Evolutionary conservation across 2,113 vertebrate species (phyloP).

Genomic region (Phaethon lepturus): DNA sequence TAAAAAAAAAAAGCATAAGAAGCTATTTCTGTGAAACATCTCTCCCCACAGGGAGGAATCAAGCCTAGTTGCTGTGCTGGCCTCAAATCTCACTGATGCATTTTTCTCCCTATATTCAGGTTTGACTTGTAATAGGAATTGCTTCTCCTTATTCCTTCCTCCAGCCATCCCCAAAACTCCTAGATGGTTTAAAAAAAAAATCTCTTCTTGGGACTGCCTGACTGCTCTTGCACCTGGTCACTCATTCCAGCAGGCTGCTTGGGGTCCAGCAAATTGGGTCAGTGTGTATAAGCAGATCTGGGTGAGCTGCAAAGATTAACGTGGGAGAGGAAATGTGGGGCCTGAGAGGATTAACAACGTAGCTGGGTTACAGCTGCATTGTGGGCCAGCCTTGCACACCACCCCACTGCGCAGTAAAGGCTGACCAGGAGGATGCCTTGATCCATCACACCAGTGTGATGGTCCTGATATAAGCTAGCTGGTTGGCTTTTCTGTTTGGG

Average conservation of each 20-base stretch:
- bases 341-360: not conserved
- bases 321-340: not conserved
- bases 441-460: too few species aligned
- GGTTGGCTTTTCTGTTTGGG: not conserved
- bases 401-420: not conserved
- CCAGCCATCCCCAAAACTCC: conserved; percentile 26
- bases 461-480: not conserved
- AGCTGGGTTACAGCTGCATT: not conserved
- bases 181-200: not conserved
- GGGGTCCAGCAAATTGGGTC: not conserved
- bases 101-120: not conserved
- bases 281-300: not conserved
- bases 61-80: not conserved
- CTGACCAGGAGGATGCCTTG: not conserved
- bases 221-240: not conserved
- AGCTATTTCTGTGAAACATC: not conserved
- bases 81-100: not conserved
- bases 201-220: not conserved
- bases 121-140: not conserved
- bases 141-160: conserved; percentile 38
- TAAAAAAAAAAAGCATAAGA: not conserved
- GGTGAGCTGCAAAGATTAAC: conserved; percentile 30
- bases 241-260: not conserved
- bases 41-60: not conserved
- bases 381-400: not conserved